Conservation (phyloP, 2,797 vertebrate genomes). For the Uromys caudimaculatus region DNA sequence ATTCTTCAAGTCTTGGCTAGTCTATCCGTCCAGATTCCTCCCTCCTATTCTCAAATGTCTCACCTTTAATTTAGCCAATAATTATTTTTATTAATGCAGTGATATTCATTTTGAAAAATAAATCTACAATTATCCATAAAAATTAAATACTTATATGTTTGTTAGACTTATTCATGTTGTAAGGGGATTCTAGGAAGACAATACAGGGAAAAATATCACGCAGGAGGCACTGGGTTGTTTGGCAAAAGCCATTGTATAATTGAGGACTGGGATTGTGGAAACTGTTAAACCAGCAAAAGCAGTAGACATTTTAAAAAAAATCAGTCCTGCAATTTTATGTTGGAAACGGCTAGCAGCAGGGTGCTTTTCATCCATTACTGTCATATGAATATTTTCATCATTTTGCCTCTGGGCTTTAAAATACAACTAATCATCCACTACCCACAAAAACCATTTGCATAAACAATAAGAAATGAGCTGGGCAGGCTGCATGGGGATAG, state of each 20-base stretch:
- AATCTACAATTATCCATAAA: conserved; percentile 40
- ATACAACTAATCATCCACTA: conserved; percentile 71
- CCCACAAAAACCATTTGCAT: conserved; percentile 79
- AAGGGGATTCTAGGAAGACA: conserved; percentile 33
- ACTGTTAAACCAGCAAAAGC: conserved; percentile 19
- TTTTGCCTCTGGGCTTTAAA: conserved; percentile 73
- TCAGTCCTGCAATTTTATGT: conserved; percentile 6
- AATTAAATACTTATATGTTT: conserved; percentile 56
- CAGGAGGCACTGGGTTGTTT: background rate
- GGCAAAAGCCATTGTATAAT: background rate
- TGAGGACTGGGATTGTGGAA: background rate
- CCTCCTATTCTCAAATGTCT: background rate
- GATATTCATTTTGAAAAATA: conserved; percentile 46
- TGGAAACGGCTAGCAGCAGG: conserved; percentile 37
- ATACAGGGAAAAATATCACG: background rate
- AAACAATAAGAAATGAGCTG: conserved; percentile 79
- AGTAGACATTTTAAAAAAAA: background rate
- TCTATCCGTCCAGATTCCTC: background rate
- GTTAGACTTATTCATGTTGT: background rate
- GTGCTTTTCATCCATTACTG: conserved; percentile 59
- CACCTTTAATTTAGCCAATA: conserved; percentile 4
- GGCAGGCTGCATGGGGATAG: conserved; percentile 41
- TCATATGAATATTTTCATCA: conserved; percentile 73
- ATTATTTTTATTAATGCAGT: background rate
- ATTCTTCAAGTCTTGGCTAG: background rate